Evolutionary conservation across 2,888 invertebrate species (phyloP).

Genomic region (Nemotelus pantherinus): DNA sequence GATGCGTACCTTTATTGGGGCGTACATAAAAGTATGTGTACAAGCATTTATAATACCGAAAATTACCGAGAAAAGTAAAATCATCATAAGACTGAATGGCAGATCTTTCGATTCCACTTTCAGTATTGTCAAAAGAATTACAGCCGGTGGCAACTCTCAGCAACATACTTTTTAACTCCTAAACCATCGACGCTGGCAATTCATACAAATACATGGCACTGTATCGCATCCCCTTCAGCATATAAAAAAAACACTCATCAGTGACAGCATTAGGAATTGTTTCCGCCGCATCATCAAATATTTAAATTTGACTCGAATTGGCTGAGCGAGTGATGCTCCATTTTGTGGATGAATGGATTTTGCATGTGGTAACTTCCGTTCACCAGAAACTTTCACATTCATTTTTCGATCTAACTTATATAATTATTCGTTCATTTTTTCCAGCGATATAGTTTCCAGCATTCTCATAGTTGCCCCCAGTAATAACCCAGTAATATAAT

Average conservation of each 20-base stretch:
- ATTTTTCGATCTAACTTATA: too few relatives aligned
- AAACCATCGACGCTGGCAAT: background rate
- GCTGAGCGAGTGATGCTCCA: constrained; percentile 28
- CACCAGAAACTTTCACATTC: too few relatives aligned
- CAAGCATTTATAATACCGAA: too few relatives aligned
- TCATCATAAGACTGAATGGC: too few relatives aligned
- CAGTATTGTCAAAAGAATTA: background rate
- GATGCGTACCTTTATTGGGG: too few relatives aligned
- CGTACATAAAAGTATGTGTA: too few relatives aligned
- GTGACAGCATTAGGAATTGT: constrained; percentile 1
- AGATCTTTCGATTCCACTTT: too few relatives aligned
- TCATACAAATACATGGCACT: background rate
- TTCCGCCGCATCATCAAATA: constrained; percentile 39
- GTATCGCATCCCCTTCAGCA: background rate
- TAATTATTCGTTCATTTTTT: too few relatives aligned
- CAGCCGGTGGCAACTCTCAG: background rate
- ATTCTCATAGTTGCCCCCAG: too few relatives aligned
- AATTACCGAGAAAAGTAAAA: too few relatives aligned
- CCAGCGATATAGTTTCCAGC: too few relatives aligned
- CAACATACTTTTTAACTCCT: background rate
- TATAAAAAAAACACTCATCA: constrained; percentile 11
- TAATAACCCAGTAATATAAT: too few relatives aligned
- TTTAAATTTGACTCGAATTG: constrained; percentile 40
- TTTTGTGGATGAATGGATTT: constrained; percentile 40
- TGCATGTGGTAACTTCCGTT: background rate